Conservation (phyloP, 2,888 invertebrate genomes). For the Thymelicus sylvestris region DNA sequence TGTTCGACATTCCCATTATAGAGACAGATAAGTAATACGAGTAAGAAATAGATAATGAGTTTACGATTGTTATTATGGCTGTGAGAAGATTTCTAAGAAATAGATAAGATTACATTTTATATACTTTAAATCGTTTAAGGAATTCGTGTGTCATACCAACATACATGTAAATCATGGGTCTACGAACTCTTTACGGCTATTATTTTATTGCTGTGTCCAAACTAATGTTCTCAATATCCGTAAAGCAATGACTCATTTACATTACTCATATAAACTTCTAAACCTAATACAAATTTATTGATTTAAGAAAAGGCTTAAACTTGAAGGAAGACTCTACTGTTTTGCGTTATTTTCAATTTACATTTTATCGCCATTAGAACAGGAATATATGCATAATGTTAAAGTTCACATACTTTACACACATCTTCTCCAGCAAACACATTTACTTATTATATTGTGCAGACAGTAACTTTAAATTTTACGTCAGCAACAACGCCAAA, state of each 20-base stretch:
- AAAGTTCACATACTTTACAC: too few species aligned
- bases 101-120: slow-evolving; percentile 31
- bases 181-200: slow-evolving; percentile 45
- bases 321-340: slow-evolving; percentile 8
- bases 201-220: slow-evolving; percentile 43
- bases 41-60: neutral
- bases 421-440: too few species aligned
- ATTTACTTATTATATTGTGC: too few species aligned
- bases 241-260: slow-evolving; percentile 47
- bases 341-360: slow-evolving; percentile 13
- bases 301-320: slow-evolving; percentile 20
- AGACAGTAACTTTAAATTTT: too few species aligned
- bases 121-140: slow-evolving; percentile 31
- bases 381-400: neutral
- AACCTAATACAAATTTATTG: slow-evolving; percentile 34
- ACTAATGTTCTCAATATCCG: slow-evolving; percentile 44
- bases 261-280: slow-evolving; percentile 41
- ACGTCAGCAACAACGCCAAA: too few species aligned
- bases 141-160: slow-evolving; percentile 35
- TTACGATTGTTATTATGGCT: neutral
- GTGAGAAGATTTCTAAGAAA: slow-evolving; percentile 14
- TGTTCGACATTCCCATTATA: neutral
- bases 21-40: neutral
- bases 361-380: neutral
- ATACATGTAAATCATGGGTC: slow-evolving; percentile 42